Base-by-base conservation (phyloP, 2,113 vertebrate genomes). In the Petromus typicus region DNA sequence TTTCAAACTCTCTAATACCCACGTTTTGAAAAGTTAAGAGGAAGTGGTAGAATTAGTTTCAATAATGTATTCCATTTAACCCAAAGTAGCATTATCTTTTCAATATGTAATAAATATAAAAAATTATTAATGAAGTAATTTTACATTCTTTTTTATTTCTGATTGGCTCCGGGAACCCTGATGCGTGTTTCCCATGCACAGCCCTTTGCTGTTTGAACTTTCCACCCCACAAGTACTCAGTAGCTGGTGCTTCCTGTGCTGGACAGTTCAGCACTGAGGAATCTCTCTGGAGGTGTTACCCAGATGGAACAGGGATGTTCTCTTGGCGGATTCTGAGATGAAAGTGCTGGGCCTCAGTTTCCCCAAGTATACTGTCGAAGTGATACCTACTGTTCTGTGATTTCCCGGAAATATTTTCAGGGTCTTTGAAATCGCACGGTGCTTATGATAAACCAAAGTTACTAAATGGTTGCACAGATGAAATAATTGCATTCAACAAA, bases 21-120 rank as follows among this genome's bases (percentile, higher is more conserved):
- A 25, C 11, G 34, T 93, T 85, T 95, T 30, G 63, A 86, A 96
- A 59, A 95, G 32, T 85, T 40, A 94, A 96, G 82, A 73, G 84
- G 61, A 63, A 90, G 17, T 30, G 27, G 54, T 56, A 56, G 61
- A 73, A 37, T 83, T 81, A 51, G 11, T 86, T 85, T 75, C 67
- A 79, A 61, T 96, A 45, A 83, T 10, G 13, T 37, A 66, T 71
- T 75, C 86, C 82, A 82, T 54, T 96, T 94, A 91, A 56, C 30
- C 37, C 69, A 54, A 81, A 86, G 63, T 94, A 81, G 81, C 91
- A 67, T 23, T 86, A 93, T 85, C 57, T 95, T 84, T 94, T 76
- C 54, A 78, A 69, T 16, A 16, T 91, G 37, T 43, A 69, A 66
- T 73, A 86, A 69, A 96, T 89, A 73, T 63, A 34, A 91, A 71